Evolutionary conservation across 2,888 invertebrate species (phyloP).

Genomic region (Fragum sueziense): DNA sequence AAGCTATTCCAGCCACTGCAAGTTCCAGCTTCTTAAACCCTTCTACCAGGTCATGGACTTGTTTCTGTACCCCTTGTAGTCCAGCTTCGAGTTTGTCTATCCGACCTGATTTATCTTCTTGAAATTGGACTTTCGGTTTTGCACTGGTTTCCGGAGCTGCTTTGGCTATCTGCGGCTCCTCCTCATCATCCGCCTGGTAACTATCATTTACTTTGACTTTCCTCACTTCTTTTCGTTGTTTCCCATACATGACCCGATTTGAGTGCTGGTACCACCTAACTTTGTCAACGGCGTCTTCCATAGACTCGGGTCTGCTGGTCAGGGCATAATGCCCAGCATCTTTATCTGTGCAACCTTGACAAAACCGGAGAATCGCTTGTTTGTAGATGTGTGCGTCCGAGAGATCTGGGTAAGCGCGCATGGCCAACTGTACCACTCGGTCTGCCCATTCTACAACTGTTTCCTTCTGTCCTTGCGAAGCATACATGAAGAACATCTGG

Average conservation of each 20-base stretch:
- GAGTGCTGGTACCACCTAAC: no score
- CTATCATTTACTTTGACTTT: no score
- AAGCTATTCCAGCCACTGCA: background rate
- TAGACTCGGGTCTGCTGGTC: no score
- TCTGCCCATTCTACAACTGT: constrained; percentile 10
- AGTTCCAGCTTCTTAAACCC: background rate
- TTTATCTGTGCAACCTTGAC: no score
- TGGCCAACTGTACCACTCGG: no score
- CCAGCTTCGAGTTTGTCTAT: background rate
- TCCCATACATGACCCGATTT: background rate
- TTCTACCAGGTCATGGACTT: no score
- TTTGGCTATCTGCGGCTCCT: background rate
- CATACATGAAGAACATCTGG: constrained; percentile 11
- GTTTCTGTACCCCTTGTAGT: no score
- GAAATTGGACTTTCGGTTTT: no score
- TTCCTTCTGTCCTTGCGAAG: constrained; percentile 6
- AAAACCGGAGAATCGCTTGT: constrained; percentile 16
- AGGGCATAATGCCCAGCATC: no score
- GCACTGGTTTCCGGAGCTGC: background rate
- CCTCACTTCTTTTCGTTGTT: background rate
- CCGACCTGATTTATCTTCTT: background rate
- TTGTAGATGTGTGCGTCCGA: constrained; percentile 11
- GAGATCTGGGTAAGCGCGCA: background rate
- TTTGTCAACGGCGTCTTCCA: no score
- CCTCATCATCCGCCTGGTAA: no score